phyloP scores from a whole-genome alignment of 2,113 vertebrate species.

The Turnix velox region DNA sequence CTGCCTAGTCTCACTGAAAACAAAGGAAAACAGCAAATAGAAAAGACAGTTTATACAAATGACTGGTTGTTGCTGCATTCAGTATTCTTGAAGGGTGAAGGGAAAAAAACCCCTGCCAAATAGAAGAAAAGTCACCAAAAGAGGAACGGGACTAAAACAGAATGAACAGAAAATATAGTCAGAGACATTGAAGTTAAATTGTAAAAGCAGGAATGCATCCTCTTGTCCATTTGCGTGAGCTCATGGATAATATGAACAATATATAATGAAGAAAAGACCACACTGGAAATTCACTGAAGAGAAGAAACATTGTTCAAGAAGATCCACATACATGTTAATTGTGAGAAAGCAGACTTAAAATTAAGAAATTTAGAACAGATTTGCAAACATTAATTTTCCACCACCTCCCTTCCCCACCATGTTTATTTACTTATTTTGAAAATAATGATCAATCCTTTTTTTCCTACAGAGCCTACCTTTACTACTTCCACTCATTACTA shows the following conservation, averaged over 20 bases:
- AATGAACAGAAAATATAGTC: neutral
- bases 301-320: neutral
- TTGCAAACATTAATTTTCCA: neutral
- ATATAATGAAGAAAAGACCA: neutral
- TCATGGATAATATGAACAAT: neutral
- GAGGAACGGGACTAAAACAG: neutral
- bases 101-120: neutral
- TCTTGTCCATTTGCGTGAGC: neutral
- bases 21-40: neutral
- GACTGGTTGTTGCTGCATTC: neutral
- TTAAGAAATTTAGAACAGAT: neutral
- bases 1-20: neutral
- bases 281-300: neutral
- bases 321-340: neutral
- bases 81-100: neutral
- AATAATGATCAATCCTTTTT: neutral
- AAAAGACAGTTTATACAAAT: neutral
- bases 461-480: neutral
- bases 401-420: fast-evolving
- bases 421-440: neutral
- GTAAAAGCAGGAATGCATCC: neutral
- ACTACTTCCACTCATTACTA: neutral
- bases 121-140: neutral
- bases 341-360: neutral
- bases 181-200: neutral